phyloP scores from a whole-genome alignment of 2,888 invertebrate species.

The Pilophorus perplexus region DNA sequence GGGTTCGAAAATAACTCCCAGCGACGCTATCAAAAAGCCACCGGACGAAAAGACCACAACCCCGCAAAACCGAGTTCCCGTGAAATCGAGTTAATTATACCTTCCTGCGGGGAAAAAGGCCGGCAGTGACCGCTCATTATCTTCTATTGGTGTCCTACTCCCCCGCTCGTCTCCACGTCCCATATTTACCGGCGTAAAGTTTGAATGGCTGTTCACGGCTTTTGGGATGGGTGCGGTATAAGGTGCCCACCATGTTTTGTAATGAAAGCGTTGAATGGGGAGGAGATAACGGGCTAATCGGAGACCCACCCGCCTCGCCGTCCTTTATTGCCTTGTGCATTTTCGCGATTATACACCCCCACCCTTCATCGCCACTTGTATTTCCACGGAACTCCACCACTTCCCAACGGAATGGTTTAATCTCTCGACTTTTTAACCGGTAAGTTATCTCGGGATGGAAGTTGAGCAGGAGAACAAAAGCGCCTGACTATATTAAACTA shows the following conservation, averaged over 20 bases:
- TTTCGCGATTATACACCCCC: background rate
- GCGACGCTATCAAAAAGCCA: background rate
- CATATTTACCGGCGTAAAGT: constrained; percentile 15
- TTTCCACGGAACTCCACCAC: background rate
- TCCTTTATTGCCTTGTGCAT: constrained; percentile 2
- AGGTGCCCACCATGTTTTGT: constrained; percentile 1
- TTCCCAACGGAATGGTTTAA: background rate
- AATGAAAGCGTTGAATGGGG: constrained; percentile 20
- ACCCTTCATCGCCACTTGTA: background rate
- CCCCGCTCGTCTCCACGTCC: background rate
- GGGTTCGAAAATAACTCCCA: background rate
- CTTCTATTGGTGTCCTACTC: constrained; percentile 19
- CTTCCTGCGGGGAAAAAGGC: background rate
- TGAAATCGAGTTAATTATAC: constrained; percentile 12
- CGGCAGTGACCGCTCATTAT: constrained; percentile 17
- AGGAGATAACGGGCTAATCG: constrained; percentile 13
- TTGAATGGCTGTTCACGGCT: constrained; percentile 12
- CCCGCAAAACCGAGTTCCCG: too few relatives aligned
- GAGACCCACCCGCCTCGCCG: too few relatives aligned
- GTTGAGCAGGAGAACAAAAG: too few relatives aligned
- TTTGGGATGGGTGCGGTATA: too few relatives aligned
- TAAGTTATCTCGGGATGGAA: too few relatives aligned
- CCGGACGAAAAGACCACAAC: background rate
- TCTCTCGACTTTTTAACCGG: background rate
- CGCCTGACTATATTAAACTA: too few relatives aligned